Base-by-base conservation (phyloP, 2,888 invertebrate genomes). In the Cryptocephalus moraei region DNA sequence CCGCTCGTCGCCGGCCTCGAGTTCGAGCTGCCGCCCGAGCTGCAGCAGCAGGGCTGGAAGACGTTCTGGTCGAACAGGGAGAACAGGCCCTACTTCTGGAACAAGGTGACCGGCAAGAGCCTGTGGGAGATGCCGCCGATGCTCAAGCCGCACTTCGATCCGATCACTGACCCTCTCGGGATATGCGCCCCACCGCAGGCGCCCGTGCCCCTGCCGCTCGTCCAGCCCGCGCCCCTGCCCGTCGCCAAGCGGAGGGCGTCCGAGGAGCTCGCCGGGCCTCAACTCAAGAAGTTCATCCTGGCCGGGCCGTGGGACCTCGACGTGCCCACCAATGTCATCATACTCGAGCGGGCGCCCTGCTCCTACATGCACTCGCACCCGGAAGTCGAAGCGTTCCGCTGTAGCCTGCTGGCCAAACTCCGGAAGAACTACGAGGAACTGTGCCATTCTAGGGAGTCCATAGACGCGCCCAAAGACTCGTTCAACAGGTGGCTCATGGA, bases 401-500 rank as follows among this genome's bases (percentile, higher is more conserved):
- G 88, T 56, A 82, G 84, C 52, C 77, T 91, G 50, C 80, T 90
- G 9, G 78, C 84, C 57, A 95, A 94, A 68, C 72, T 96, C 46
- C 75, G 96, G 12, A 86, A 88, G 63, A 90, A 90, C 61, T 96
- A 93, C 71, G 90, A 94, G 69, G 95, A 96, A 69, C 74, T 95
- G 54, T 96, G 95, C 69, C 89, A 91, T 70, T 86, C 91, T 1
- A 78, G 95, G 56, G 91, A 93, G 71, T 80, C 86, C 41, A 94
- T 96, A 59, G 93, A 95, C 74, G 92, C 94, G 8, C 96, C 96
- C 0, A 87, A 88, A 63, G 96, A 96, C 69, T 95, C 95, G 0
- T 93, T 96, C 66, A 94, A 93, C 69, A 81, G 91, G 42, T 97
- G 96, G 96, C 70, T 96, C 45, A 86, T 96, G 83, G 96, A 96